Base-by-base conservation (phyloP, 2,113 vertebrate species). In the Phyllostomus discolor region DNA sequence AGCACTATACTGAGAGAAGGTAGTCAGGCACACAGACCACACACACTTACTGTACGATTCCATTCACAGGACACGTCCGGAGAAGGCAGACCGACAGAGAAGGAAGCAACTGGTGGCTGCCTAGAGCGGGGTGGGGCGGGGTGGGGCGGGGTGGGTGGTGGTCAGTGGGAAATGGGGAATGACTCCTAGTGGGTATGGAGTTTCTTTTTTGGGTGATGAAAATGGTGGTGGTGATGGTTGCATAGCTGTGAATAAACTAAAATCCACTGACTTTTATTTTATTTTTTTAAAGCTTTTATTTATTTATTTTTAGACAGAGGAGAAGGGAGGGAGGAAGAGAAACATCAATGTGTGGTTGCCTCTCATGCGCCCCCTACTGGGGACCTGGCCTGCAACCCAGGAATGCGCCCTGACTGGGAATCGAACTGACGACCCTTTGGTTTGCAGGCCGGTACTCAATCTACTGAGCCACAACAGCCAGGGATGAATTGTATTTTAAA, bases 401-500 rank as follows among this genome's bases (percentile, higher is more conserved):
- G 57, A 22, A 24, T 59, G 57, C 24, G 22, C 57, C 57, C 57
- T 59, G 57, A 59, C 57, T 59, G 57, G 57, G 57, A 59, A 59
- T 59, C 3, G 22, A 59, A 59, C 57, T 7, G 8, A 22, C 2
- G 8, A 59, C 57, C 57, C 22, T 59, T 59, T 24, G 22, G 9
- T 59, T 59, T 0, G 3, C 22, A 59, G 57, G 20, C 22, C 2
- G 22, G 57, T 59, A 22, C 7, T 59, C 57, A 59, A 24, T 59
- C 22, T 22, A 59, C 57, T 59, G 57, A 59, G 57, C 57, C 57
- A 59, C 22, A 59, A 8, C 57, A 59, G 57, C 8, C 57, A 59
- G 57, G 22, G 57, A 22, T 59, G 57, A 46, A 41, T 17, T 82
- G 48, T 81, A 83, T 94, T 87, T 95, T 82, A 95, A 84, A 88